These are phyloP conservation scores for Indri indri DNA, from an alignment of 2,113 vertebrate genomes.

Conservation along the genomic window DNA sequence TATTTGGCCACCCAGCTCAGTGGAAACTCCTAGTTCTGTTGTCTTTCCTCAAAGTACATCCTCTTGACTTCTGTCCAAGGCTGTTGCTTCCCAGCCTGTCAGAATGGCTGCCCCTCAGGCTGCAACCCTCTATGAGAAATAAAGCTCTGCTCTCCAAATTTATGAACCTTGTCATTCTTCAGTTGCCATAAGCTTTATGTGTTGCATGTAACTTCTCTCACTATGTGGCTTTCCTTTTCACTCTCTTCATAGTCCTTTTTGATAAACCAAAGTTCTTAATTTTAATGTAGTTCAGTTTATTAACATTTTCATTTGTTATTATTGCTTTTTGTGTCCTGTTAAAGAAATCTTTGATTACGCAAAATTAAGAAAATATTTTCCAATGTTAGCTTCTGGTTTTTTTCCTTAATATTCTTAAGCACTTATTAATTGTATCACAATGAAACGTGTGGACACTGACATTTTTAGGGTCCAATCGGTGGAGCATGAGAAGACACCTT, in stretches of 20 bases:
- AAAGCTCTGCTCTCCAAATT: too few relatives aligned
- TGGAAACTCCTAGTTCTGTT: too few relatives aligned
- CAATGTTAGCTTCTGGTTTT: too few relatives aligned
- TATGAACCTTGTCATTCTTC: too few relatives aligned
- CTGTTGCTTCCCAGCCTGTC: too few relatives aligned
- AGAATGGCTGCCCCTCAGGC: too few relatives aligned
- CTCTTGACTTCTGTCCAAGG: too few relatives aligned
- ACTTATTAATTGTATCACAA: neutral
- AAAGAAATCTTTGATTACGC: neutral
- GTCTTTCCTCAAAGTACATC: too few relatives aligned
- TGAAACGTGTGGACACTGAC: neutral
- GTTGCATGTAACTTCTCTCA: neutral
- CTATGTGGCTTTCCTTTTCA: neutral
- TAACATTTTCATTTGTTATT: conserved; percentile 19
- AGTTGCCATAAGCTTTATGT: neutral
- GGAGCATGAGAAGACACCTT: neutral
- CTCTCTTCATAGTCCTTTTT: neutral
- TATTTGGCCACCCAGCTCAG: too few relatives aligned
- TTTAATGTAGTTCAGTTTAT: neutral
- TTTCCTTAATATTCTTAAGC: neutral
- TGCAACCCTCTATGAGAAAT: too few relatives aligned
- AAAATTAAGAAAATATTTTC: conserved; percentile 16
- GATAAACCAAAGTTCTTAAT: neutral
- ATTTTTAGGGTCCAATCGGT: neutral
- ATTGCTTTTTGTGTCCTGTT: neutral